These are phyloP conservation scores for Batillaria attramentaria DNA, from an alignment of 1,140 invertebrate species.

Conservation along the genomic window DNA sequence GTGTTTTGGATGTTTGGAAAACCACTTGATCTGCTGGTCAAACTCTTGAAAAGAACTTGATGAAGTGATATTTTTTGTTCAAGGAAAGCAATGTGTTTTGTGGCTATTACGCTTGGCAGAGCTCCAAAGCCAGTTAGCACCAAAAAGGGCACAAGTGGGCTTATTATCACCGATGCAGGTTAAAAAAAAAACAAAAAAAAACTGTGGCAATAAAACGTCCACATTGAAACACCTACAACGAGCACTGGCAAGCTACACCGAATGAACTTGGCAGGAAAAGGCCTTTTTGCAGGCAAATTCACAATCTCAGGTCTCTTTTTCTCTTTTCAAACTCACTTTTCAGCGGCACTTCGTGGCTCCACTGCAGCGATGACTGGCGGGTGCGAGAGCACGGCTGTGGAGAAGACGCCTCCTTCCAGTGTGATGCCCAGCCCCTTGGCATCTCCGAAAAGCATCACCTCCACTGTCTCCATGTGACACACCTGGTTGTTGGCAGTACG, in stretches of 20 bases:
- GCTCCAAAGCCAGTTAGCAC: too few species aligned
- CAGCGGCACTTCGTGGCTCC: conserved; percentile 80
- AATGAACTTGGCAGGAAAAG: neutral
- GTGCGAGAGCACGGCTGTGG: conserved; percentile 55
- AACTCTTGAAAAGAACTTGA: too few species aligned
- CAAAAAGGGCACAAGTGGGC: too few species aligned
- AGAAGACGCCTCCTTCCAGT: conserved; percentile 64
- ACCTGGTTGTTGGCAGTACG: conserved; percentile 72
- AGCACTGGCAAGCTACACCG: neutral
- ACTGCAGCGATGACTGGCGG: conserved; percentile 78
- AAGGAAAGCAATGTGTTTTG: too few species aligned
- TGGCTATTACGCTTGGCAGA: too few species aligned
- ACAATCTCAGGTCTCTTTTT: neutral
- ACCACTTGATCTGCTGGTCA: too few species aligned
- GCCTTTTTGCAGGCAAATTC: neutral
- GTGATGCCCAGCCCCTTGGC: conserved; percentile 72
- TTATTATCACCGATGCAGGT: too few species aligned
- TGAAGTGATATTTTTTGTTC: too few species aligned
- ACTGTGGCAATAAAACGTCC: neutral
- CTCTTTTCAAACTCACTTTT: conserved; percentile 82
- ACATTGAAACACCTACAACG: neutral
- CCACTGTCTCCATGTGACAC: conserved; percentile 80
- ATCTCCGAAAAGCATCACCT: conserved; percentile 78
- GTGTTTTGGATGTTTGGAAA: too few species aligned
- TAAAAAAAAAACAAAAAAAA: neutral